These are phyloP conservation scores for Drosophila melanica DNA, from an alignment of 1,140 invertebrate species.

Conservation along the genomic window DNA sequence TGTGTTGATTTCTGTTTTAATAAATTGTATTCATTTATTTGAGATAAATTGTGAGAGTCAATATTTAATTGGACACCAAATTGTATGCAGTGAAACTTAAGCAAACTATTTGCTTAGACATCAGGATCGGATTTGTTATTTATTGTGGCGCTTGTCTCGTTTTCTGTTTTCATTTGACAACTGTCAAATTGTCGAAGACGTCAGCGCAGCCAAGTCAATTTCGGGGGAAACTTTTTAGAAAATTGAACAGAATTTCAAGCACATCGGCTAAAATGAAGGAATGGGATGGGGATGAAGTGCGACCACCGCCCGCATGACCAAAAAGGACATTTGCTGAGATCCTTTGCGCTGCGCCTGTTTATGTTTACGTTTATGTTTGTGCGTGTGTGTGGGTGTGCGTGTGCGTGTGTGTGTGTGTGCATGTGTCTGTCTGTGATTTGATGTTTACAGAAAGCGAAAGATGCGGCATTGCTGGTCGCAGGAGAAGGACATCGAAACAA, in stretches of 20 bases:
- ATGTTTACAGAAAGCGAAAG: slow-evolving; percentile 78
- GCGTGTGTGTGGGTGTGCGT: slow-evolving; percentile 30
- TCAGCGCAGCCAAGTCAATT: slow-evolving; percentile 51
- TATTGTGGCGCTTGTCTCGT: slow-evolving; percentile 41
- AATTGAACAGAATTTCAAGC: slow-evolving; percentile 78
- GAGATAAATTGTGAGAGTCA: neutral
- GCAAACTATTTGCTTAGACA: neutral
- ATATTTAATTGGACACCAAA: neutral
- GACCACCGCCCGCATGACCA: slow-evolving; percentile 60
- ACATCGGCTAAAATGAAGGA: slow-evolving; percentile 51
- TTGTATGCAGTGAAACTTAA: neutral
- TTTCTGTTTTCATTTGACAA: slow-evolving; percentile 16
- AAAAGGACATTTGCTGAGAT: slow-evolving; percentile 70
- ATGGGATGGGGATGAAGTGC: slow-evolving; percentile 16
- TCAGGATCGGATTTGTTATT: slow-evolving; percentile 41
- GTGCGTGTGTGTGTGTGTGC: slow-evolving; percentile 29
- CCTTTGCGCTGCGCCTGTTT: slow-evolving; percentile 59
- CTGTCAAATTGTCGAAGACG: neutral
- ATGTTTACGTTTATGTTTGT: slow-evolving; percentile 76
- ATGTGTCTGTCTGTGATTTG: slow-evolving; percentile 76
- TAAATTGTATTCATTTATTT: neutral
- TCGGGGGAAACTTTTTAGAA: slow-evolving; percentile 75
- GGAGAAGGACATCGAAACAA: slow-evolving; percentile 40
- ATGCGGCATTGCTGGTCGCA: slow-evolving; percentile 51
- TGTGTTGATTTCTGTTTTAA: too few species aligned